phyloP scores from a whole-genome alignment of 1,140 invertebrate genomes.

The Anoplophora glabripennis region DNA sequence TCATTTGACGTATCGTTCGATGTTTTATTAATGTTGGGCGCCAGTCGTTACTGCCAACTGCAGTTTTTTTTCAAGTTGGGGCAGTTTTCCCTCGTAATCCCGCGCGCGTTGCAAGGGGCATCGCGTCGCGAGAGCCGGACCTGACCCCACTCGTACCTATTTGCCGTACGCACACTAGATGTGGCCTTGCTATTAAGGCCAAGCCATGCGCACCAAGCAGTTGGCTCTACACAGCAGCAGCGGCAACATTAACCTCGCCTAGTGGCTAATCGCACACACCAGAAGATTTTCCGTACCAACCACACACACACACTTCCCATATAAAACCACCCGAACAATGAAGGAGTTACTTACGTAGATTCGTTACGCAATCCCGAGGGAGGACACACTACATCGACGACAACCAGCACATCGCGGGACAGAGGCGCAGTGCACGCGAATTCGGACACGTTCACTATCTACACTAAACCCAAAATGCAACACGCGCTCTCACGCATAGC shows the following conservation, averaged over 20 bases:
- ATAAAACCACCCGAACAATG: neutral
- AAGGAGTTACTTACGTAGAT: neutral
- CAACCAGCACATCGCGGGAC: neutral
- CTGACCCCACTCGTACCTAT: neutral
- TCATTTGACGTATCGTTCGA: no score
- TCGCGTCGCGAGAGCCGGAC: no score
- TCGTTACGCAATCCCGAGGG: neutral
- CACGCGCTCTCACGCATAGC: constrained; percentile 22
- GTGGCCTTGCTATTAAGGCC: constrained; percentile 19
- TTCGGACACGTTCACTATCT: constrained; percentile 19
- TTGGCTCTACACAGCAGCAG: neutral
- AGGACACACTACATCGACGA: neutral
- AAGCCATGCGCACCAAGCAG: constrained; percentile 12
- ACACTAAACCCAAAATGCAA: constrained; percentile 24
- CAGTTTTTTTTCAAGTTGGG: neutral
- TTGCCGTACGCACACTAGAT: constrained; percentile 3
- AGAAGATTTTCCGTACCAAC: no score
- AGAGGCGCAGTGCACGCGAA: neutral
- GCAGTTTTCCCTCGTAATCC: neutral
- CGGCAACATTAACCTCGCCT: neutral
- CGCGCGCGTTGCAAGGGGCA: no score
- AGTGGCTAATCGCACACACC: neutral
- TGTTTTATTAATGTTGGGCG: no score
- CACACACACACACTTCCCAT: neutral
- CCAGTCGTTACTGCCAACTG: no score